phyloP scores from a whole-genome alignment of 2,797 vertebrate genomes.

The Centropyge bicolor region DNA sequence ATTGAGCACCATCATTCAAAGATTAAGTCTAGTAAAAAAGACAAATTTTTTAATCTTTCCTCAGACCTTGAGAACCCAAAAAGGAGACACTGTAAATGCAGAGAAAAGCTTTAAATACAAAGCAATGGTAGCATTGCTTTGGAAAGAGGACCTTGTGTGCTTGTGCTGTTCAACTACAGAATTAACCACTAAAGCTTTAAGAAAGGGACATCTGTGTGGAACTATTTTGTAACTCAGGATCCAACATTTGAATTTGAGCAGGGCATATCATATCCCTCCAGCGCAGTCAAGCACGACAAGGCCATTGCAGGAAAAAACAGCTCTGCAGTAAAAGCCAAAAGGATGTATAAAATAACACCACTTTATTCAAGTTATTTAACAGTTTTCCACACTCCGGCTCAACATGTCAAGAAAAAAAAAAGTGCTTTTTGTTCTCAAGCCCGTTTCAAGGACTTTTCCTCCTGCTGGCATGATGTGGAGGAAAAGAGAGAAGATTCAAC shows the following conservation, averaged over 20 bases:
- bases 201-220: background rate
- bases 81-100: conserved; percentile 1
- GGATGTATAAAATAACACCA: conserved; percentile 31
- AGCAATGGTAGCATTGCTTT: conserved; percentile 4
- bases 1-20: conserved; percentile 22
- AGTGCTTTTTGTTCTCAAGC: conserved; percentile 6
- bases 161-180: background rate
- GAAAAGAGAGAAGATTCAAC: conserved; percentile 8
- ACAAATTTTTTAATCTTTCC: conserved; percentile 10
- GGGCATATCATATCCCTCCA: conserved; percentile 1
- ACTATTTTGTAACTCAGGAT: background rate
- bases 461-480: background rate
- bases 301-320: conserved; percentile 1
- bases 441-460: conserved; percentile 13
- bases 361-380: conserved; percentile 58
- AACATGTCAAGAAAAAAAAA: conserved; percentile 26
- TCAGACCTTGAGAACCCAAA: conserved; percentile 43
- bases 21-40: background rate
- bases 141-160: conserved; percentile 7
- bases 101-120: conserved; percentile 6
- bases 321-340: conserved; percentile 35
- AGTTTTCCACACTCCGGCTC: conserved; percentile 44
- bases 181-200: conserved; percentile 2
- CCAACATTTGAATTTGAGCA: background rate
- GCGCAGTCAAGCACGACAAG: conserved; percentile 3